phyloP scores from a whole-genome alignment of 2,888 invertebrate species.

The Parasteatoda lunata region DNA sequence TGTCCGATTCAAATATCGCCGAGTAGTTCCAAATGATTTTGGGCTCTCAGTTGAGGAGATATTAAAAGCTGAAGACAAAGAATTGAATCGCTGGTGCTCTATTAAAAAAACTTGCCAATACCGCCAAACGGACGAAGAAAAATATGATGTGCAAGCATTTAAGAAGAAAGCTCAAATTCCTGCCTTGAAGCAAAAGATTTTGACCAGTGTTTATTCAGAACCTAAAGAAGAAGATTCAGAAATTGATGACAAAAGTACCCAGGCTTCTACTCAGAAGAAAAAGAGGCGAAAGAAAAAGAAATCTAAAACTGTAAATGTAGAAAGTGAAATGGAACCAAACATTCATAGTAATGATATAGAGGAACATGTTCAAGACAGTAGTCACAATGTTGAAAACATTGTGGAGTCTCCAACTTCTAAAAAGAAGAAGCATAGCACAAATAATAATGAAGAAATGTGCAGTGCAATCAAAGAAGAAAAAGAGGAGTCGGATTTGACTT shows the following conservation, averaged over 20 bases:
- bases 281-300: slow-evolving; percentile 42
- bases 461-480: too few relatives aligned
- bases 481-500: too few relatives aligned
- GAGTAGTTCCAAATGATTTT: slow-evolving; percentile 89
- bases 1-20: slow-evolving; percentile 85
- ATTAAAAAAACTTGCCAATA: slow-evolving; percentile 89
- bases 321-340: background rate
- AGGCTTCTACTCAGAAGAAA: slow-evolving; percentile 36
- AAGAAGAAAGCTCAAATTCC: slow-evolving; percentile 83
- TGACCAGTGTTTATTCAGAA: slow-evolving; percentile 82
- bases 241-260: slow-evolving; percentile 28
- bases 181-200: slow-evolving; percentile 84
- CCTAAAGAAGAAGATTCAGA: slow-evolving; percentile 8
- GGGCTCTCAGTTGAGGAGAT: slow-evolving; percentile 95
- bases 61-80: slow-evolving; percentile 90
- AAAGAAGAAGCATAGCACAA: too few relatives aligned
- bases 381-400: too few relatives aligned
- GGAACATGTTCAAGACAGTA: too few relatives aligned
- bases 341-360: background rate
- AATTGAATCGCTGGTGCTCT: slow-evolving; percentile 96
- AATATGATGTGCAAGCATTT: slow-evolving; percentile 85
- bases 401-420: too few relatives aligned
- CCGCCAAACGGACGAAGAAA: slow-evolving; percentile 83
- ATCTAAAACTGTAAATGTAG: background rate
- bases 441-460: too few relatives aligned